Conservation (phyloP, 1,140 invertebrate species). For the Anagrus nilaparvatae region DNA sequence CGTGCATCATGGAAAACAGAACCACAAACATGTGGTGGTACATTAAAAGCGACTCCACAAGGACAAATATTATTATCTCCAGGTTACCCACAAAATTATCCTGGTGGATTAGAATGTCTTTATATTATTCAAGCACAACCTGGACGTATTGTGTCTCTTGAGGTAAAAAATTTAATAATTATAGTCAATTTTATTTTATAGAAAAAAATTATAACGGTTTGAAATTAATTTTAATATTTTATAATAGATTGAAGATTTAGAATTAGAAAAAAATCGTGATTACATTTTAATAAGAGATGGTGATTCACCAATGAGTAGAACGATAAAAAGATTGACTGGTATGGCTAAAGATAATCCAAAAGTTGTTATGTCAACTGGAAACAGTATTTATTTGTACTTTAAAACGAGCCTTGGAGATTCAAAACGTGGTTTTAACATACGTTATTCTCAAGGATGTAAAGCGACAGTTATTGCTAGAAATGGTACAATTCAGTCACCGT, state of each 20-base stretch:
- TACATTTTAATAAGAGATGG: constrained; percentile 85
- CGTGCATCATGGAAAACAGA: constrained; percentile 89
- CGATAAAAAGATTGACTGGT: constrained; percentile 75
- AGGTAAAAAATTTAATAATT: constrained; percentile 45
- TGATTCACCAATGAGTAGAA: constrained; percentile 69
- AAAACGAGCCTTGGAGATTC: constrained; percentile 82
- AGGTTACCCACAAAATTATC: constrained; percentile 84
- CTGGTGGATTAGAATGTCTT: constrained; percentile 87
- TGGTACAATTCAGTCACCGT: constrained; percentile 79
- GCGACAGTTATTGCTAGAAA: constrained; percentile 70
- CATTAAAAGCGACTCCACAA: constrained; percentile 69
- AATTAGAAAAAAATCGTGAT: constrained; percentile 76
- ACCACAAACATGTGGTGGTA: constrained; percentile 79
- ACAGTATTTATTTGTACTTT: constrained; percentile 83
- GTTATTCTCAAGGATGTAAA: constrained; percentile 79
- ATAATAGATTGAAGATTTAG: constrained; percentile 72
- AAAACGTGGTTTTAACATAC: constrained; percentile 81
- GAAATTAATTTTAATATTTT: neutral
- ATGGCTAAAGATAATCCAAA: constrained; percentile 63
- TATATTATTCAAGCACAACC: constrained; percentile 84
- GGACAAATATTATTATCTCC: constrained; percentile 77
- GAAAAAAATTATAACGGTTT: neutral
- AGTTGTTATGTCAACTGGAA: constrained; percentile 84
- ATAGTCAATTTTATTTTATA: neutral
- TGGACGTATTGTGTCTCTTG: constrained; percentile 77